These are phyloP conservation scores for Acanthosepion pharaonis DNA, from an alignment of 2,888 invertebrate species.

Conservation along the genomic window DNA sequence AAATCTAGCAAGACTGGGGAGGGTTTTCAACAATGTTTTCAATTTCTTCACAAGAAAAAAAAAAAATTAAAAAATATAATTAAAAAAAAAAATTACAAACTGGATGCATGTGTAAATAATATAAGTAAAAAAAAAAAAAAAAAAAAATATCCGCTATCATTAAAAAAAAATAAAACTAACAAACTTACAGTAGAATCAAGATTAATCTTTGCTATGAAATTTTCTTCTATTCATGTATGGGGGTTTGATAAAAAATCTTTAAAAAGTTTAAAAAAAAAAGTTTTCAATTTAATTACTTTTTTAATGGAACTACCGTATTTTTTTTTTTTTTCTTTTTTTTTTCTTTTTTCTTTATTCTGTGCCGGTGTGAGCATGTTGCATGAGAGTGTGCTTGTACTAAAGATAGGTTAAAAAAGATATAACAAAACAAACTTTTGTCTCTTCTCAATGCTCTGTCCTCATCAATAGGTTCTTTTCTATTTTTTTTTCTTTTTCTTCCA, in stretches of 20 bases:
- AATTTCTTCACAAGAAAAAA: neutral
- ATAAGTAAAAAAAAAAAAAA: neutral
- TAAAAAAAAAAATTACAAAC: neutral
- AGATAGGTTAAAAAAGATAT: neutral
- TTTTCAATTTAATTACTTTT: neutral
- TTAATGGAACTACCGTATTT: neutral
- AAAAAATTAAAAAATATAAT: neutral
- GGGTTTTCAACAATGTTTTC: neutral
- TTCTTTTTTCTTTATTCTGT: too few relatives aligned
- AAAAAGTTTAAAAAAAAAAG: neutral
- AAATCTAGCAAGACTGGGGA: neutral
- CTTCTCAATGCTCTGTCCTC: neutral
- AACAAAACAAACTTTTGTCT: neutral
- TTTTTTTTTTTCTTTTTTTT: neutral
- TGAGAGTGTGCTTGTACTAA: neutral
- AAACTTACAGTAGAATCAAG: neutral
- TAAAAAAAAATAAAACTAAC: neutral
- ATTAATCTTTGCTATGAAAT: neutral
- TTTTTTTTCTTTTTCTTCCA: neutral
- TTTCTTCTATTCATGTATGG: neutral
- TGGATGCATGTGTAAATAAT: neutral
- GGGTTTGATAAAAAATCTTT: conserved; percentile 4
- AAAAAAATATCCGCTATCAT: neutral
- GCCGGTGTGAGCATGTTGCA: neutral
- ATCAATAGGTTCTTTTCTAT: neutral